Percentiles rank a stretch among this genome's conserved stretches.
phyloP scores from a whole-genome alignment of 2,113 vertebrate genomes.

The Pterocles gutturalis region DNA sequence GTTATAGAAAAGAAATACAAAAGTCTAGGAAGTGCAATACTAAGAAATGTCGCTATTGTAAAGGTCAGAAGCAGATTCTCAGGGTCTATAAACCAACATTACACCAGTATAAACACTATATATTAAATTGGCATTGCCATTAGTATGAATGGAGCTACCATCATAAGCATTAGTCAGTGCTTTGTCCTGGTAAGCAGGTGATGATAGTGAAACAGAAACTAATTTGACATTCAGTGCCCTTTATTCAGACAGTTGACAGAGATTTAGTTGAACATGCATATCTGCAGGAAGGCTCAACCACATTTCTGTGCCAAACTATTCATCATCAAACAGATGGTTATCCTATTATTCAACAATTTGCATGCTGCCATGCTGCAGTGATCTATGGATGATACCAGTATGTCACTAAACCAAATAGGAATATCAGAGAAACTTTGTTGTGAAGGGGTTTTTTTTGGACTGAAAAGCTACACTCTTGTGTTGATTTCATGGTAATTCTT shows the following conservation, averaged over 20 bases:
- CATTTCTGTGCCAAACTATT: conserved; percentile 11
- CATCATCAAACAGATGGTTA: conserved; percentile 24
- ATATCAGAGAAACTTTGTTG: not conserved
- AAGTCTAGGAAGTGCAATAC: not conserved
- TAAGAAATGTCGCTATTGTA: conserved; percentile 30
- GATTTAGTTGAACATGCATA: conserved; percentile 15
- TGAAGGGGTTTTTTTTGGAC: not conserved
- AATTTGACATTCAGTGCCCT: conserved; percentile 19
- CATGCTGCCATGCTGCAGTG: conserved; percentile 11
- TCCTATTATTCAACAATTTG: conserved; percentile 28
- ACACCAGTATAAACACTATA: not conserved
- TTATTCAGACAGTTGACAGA: conserved; percentile 49
- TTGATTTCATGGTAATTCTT: not conserved
- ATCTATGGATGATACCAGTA: not conserved
- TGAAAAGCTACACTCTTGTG: not conserved
- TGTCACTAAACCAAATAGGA: conserved; percentile 4
- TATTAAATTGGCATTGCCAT: not conserved
- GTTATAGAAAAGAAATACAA: conserved; percentile 9
- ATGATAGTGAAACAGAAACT: not conserved
- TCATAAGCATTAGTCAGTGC: not conserved
- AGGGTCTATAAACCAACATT: not conserved
- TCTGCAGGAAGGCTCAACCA: conserved; percentile 30
- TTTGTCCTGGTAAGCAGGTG: not conserved
- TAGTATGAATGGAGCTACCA: not conserved
- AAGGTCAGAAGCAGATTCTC: conserved; percentile 23